Conservation (phyloP, 2,797 vertebrate species). For the Aplochiton taeniatus region DNA sequence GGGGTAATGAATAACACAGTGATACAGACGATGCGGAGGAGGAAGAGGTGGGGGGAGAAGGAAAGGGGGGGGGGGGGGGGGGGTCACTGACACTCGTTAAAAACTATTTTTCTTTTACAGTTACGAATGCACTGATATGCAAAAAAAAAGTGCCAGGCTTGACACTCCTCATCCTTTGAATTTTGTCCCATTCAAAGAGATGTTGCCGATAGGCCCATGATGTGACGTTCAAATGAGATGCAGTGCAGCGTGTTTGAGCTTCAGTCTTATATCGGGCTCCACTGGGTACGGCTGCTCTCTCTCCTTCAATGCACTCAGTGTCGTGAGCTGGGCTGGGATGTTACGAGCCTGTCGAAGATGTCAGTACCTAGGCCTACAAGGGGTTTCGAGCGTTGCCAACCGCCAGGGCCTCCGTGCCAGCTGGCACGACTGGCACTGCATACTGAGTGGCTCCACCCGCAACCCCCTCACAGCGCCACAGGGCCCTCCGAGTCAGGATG, state of each 20-base stretch:
- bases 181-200: too few relatives aligned
- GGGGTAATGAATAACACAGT: neutral
- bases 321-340: conserved; percentile 42
- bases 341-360: conserved; percentile 61
- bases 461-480: conserved; percentile 37
- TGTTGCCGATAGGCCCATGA: conserved; percentile 56
- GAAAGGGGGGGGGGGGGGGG: conserved; percentile 33
- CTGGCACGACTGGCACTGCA: conserved; percentile 54
- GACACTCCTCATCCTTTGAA: too few relatives aligned
- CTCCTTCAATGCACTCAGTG: conserved; percentile 23
- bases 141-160: too few relatives aligned
- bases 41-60: conserved; percentile 26
- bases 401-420: conserved; percentile 55
- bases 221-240: conserved; percentile 54
- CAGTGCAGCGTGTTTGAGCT: conserved; percentile 40
- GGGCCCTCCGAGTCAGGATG: conserved; percentile 47
- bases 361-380: conserved; percentile 62
- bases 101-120: too few relatives aligned
- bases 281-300: conserved; percentile 52
- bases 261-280: conserved; percentile 59
- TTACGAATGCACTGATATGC: too few relatives aligned
- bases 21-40: conserved; percentile 7
- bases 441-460: conserved; percentile 50
- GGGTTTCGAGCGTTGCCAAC: conserved; percentile 53
- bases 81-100: conserved; percentile 41